Base-by-base conservation (phyloP, 2,888 invertebrate species). In the Thereva nobilitata region DNA sequence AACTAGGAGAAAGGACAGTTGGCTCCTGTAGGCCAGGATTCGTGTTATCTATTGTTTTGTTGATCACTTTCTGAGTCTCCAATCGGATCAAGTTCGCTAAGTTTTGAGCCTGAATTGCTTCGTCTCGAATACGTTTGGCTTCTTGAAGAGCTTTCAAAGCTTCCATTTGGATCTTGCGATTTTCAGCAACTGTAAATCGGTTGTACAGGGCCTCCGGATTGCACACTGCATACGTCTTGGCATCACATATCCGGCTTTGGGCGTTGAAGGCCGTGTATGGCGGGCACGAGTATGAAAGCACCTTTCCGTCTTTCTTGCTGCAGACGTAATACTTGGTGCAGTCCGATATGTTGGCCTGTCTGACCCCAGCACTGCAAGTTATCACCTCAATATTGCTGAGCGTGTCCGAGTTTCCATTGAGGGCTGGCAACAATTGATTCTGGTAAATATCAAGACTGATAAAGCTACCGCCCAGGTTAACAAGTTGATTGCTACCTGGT, bases 261-360 rank as follows among this genome's bases (percentile, higher is more conserved):
- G 75, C 72, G 71, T 84, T 84, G 70, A 84, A 84, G 0, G 80
- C 84, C 0, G 84, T 84, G 47, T 78, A 80, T 1, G 77, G 75
- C 0, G 84, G 84, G 70, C 84, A 84, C 1, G 79, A 76, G 71
- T 83, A 84, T 12, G 82, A 79, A 4, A 79, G 72, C 0, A 83
- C 76, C 40, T 76, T 76, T 5, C 81, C 79, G 57, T 78, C 80
- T 68, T 78, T 79, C 37, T 80, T 79, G 70, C 82, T 82, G 71
- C 84, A 84, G 1, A 81, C 80, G 70, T 82, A 84, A 69, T 84
- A 84, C 38, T 77, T 82, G 1, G 78, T 79, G 68, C 84, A 84
- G 64, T 83, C 82, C 0, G 83, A 83, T n/a, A 68, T 71, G 72
- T 84, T 84, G 2, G 82, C 78, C 44, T 83, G 78, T 1, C 84